Conservation (phyloP, 1,140 invertebrate species). For the Drosophila auraria region DNA sequence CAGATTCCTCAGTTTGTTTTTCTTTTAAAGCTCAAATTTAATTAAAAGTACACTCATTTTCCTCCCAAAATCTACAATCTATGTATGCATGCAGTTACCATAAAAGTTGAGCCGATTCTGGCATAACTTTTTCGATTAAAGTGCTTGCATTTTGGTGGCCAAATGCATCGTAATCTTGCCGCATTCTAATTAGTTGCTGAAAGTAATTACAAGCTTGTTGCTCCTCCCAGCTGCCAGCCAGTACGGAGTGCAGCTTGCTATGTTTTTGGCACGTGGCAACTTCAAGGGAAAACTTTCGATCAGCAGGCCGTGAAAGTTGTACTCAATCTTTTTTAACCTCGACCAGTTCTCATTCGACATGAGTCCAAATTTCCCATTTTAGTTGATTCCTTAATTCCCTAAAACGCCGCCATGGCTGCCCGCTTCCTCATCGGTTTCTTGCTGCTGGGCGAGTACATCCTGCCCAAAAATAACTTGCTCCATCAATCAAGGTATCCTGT, state of each 20-base stretch:
- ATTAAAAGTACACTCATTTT: not conserved
- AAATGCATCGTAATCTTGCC: conserved; percentile 21
- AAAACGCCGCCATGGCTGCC: conserved; percentile 6
- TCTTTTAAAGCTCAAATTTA: not conserved
- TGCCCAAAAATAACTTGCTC: not conserved
- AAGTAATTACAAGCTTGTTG: conserved; percentile 60
- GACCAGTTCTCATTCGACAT: not conserved
- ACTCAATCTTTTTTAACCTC: not conserved
- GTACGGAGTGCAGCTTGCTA: not conserved
- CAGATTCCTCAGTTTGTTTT: no score
- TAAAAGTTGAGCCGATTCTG: conserved; percentile 7
- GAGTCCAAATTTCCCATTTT: conserved; percentile 6
- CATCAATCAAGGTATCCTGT: conserved; percentile 7
- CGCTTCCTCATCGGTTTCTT: conserved; percentile 10
- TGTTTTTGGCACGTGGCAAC: conserved; percentile 19
- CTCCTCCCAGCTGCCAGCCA: conserved; percentile 1
- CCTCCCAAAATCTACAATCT: not conserved
- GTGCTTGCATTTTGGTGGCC: conserved; percentile 33
- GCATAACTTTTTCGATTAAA: conserved; percentile 61
- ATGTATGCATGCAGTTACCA: conserved; percentile 6
- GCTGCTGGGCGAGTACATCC: conserved; percentile 8
- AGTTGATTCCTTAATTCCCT: not conserved
- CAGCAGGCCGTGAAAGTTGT: conserved; percentile 19
- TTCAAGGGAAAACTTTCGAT: conserved; percentile 33
- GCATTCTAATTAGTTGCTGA: conserved; percentile 59